phyloP scores from a whole-genome alignment of 2,113 vertebrate species.

The Dryoscopus gambensis region DNA sequence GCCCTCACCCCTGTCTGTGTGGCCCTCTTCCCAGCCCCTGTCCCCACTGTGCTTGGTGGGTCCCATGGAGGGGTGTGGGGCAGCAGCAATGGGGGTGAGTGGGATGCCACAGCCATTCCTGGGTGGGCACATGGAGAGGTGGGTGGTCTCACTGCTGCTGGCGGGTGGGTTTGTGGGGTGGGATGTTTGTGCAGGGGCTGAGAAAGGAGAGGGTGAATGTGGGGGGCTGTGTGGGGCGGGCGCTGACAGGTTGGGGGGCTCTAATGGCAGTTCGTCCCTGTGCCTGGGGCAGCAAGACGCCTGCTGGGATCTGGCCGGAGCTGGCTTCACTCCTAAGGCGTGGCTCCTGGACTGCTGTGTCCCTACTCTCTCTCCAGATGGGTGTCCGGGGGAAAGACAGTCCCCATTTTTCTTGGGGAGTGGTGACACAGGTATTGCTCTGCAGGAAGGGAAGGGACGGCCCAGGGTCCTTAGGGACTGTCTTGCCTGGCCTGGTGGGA shows the following conservation, averaged over 20 bases:
- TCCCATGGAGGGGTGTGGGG: neutral
- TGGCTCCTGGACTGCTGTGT: neutral
- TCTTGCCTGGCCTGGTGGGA: neutral
- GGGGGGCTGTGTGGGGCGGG: neutral
- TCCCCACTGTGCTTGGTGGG: neutral
- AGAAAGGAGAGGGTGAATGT: neutral
- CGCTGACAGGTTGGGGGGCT: neutral
- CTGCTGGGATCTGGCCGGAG: neutral
- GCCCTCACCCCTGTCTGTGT: neutral
- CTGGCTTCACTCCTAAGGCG: accelerated
- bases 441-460: neutral
- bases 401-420: neutral
- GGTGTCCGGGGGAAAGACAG: neutral
- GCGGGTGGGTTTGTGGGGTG: neutral
- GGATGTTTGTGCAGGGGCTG: neutral
- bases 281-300: accelerated
- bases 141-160: slow-evolving; percentile 51
- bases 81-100: neutral
- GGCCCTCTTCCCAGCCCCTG: neutral
- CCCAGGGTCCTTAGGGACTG: neutral
- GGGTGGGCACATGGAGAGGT: slow-evolving; percentile 59
- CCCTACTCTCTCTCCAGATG: neutral
- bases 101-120: neutral
- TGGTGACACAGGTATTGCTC: accelerated
- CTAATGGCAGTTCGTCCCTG: neutral